Percentiles rank a stretch among this genome's conserved stretches.
Conservation (phyloP, 2,113 vertebrate genomes). For the Dromas ardeola region DNA sequence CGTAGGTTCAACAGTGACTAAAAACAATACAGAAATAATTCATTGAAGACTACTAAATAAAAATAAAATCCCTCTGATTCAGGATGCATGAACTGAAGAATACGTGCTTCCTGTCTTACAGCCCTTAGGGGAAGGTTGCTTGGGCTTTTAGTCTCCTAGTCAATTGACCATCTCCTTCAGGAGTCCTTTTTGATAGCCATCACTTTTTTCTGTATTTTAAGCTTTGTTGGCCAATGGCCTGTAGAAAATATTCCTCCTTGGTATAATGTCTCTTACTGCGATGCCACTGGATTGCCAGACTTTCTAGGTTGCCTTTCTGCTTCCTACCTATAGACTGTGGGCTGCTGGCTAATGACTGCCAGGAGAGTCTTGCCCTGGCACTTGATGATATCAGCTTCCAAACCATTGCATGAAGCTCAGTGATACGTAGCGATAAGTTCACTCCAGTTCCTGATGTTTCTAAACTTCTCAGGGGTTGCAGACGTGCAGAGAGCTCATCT, state of each 20-base stretch:
- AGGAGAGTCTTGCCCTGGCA: background rate
- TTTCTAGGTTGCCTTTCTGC: background rate
- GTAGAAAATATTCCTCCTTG: background rate
- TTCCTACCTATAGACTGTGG: background rate
- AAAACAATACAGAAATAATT: background rate
- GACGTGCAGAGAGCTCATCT: background rate
- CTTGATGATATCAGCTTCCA: background rate
- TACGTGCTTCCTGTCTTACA: background rate
- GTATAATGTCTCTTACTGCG: background rate
- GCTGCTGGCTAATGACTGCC: background rate
- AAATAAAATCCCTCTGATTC: background rate
- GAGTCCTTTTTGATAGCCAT: background rate
- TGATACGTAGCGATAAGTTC: background rate
- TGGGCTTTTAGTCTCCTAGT: background rate
- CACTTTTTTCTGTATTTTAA: background rate
- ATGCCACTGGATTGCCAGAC: background rate
- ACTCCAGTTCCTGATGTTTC: background rate
- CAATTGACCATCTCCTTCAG: background rate
- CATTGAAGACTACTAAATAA: background rate
- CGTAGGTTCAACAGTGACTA: background rate
- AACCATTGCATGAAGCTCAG: background rate
- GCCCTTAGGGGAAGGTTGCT: background rate
- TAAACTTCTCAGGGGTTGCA: background rate
- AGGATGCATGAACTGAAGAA: background rate
- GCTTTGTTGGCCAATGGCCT: background rate